Conservation (phyloP, 2,888 invertebrate genomes). For the Phrixothrix hirtus region DNA sequence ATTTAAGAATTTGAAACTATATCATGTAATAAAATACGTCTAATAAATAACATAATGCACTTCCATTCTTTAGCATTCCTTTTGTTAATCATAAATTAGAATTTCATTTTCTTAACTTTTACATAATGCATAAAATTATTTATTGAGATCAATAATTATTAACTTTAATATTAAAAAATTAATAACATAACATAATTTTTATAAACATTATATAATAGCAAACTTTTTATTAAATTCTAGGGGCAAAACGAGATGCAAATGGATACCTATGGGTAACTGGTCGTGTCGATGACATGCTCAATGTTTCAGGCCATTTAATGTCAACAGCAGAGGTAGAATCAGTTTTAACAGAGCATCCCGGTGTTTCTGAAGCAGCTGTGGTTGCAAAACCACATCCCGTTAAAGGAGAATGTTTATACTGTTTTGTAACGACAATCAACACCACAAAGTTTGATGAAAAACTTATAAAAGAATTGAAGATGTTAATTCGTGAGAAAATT, state of each 20-base stretch:
- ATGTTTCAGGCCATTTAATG: conserved; percentile 97
- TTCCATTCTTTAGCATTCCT: too few relatives aligned
- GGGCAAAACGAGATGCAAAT: conserved; percentile 88
- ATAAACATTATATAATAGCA: too few relatives aligned
- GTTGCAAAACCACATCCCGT: conserved; percentile 92
- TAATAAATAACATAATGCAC: too few relatives aligned
- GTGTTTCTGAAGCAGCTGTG: conserved; percentile 93
- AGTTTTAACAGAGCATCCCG: conserved; percentile 74
- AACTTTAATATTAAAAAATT: too few relatives aligned
- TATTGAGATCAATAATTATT: too few relatives aligned
- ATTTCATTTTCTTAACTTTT: too few relatives aligned
- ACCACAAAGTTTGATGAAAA: conserved; percentile 71
- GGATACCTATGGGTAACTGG: conserved; percentile 97
- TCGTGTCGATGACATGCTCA: conserved; percentile 97
- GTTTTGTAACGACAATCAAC: conserved; percentile 91
- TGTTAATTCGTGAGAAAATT: conserved; percentile 83
- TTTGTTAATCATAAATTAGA: too few relatives aligned
- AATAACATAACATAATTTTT: too few relatives aligned
- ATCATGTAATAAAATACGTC: too few relatives aligned
- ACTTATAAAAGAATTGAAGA: conserved; percentile 72
- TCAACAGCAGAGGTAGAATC: conserved; percentile 94
- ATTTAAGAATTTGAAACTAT: too few relatives aligned
- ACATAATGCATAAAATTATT: too few relatives aligned
- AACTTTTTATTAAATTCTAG: conserved; percentile 60
- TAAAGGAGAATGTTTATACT: conserved; percentile 97